Percentiles rank a stretch among this genome's conserved stretches.
These are phyloP conservation scores for Eristalis pertinax DNA, from an alignment of 2,888 invertebrate genomes.

Conservation along the genomic window DNA sequence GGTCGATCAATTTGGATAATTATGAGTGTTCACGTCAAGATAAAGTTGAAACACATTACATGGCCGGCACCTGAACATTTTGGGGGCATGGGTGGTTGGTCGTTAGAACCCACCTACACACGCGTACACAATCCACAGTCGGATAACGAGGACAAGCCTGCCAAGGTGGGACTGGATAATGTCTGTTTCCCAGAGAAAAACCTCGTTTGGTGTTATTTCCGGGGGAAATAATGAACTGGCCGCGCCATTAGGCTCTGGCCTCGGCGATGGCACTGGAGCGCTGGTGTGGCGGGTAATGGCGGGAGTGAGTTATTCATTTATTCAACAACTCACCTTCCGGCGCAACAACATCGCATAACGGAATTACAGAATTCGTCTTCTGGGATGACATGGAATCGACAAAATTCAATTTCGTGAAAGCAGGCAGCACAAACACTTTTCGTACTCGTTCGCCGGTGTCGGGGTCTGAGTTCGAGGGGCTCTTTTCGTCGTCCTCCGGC, in stretches of 20 bases:
- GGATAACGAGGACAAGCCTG: not conserved
- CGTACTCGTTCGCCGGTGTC: conserved; percentile 1
- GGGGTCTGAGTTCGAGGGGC: not conserved
- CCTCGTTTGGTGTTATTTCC: conserved; percentile 48
- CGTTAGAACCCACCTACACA: not conserved
- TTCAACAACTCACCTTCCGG: conserved; percentile 67
- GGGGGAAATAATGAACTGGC: conserved; percentile 36
- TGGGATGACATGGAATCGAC: conserved; percentile 72
- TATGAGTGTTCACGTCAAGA: not conserved
- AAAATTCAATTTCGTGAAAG: conserved; percentile 70
- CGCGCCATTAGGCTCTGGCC: not conserved
- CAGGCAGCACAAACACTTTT: conserved; percentile 49
- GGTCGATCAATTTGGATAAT: conserved; percentile 1
- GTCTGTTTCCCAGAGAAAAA: conserved; percentile 27
- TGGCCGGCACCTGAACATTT: not conserved
- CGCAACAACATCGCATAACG: conserved; percentile 69
- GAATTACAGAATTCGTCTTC: conserved; percentile 71
- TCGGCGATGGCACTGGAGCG: not conserved
- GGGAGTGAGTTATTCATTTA: conserved; percentile 60
- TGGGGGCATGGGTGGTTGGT: not conserved
- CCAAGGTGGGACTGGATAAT: conserved; percentile 10
- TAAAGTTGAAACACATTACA: not conserved
- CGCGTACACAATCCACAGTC: too few relatives aligned
- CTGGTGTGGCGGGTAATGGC: conserved; percentile 6
- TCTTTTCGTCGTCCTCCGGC: conserved; percentile 1